Evolutionary conservation across 2,888 invertebrate species (phyloP).

Genomic region (Bruchidius siliquastri): DNA sequence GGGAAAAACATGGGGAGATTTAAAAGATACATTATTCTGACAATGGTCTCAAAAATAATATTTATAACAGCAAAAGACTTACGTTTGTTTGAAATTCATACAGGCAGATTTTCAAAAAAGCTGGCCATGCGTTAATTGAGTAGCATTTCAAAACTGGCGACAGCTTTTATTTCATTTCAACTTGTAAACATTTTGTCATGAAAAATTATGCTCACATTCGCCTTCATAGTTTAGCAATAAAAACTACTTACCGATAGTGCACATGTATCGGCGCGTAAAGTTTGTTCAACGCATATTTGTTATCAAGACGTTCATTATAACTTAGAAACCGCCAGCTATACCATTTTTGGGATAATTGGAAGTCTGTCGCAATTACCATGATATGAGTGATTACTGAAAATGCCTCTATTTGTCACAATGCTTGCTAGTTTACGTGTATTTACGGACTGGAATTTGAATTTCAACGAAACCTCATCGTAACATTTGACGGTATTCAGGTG

Average conservation of each 20-base stretch:
- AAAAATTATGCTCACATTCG: not conserved
- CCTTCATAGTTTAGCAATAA: not conserved
- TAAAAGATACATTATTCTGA: too few relatives aligned
- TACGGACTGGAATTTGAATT: not conserved
- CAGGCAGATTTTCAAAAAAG: too few relatives aligned
- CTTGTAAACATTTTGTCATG: not conserved
- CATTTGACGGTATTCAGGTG: not conserved
- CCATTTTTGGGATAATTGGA: not conserved
- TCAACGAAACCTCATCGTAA: not conserved
- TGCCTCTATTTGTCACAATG: not conserved
- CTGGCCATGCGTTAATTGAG: too few relatives aligned
- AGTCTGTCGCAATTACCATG: not conserved
- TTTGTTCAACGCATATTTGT: not conserved
- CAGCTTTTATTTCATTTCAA: not conserved
- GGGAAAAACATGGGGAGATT: too few relatives aligned
- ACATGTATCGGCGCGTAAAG: not conserved
- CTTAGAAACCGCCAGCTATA: not conserved
- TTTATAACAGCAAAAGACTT: too few relatives aligned
- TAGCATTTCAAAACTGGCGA: not conserved
- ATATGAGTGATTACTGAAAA: not conserved
- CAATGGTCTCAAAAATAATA: too few relatives aligned
- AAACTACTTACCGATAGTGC: not conserved
- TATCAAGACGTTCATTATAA: not conserved
- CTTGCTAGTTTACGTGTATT: not conserved
- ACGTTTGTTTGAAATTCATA: too few relatives aligned